Evolutionary conservation across 2,888 invertebrate genomes (phyloP).

Genomic region (Tipula unca): DNA sequence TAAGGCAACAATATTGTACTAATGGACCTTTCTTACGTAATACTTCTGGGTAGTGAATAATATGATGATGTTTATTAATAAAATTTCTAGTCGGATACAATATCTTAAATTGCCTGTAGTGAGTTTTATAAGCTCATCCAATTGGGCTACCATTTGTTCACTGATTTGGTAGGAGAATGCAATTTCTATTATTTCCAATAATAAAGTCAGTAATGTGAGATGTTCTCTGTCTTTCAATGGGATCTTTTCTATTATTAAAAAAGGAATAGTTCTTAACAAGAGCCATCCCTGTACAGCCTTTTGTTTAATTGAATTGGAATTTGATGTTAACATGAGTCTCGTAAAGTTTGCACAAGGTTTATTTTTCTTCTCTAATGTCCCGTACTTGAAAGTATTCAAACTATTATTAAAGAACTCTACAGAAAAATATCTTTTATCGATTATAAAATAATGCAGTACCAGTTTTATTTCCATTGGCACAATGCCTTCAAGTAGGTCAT

Average conservation of each 20-base stretch:
- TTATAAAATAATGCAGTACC: not conserved
- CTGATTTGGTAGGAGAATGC: not conserved
- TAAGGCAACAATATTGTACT: not conserved
- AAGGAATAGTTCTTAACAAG: not conserved
- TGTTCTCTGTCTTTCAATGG: too few species aligned
- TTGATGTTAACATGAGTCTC: not conserved
- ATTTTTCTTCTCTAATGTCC: not conserved
- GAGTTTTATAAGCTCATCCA: not conserved
- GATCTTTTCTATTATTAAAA: not conserved
- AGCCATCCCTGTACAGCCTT: not conserved
- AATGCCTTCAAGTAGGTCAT: not conserved
- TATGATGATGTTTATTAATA: conserved; percentile 8
- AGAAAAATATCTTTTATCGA: not conserved
- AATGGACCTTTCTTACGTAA: not conserved
- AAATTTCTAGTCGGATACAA: not conserved
- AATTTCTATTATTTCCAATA: not conserved
- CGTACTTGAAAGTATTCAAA: not conserved
- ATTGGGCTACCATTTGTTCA: not conserved
- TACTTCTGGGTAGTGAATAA: not conserved
- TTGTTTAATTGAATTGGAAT: not conserved
- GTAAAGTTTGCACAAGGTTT: not conserved
- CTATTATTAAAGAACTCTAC: not conserved
- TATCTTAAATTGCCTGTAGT: not conserved
- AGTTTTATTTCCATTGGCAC: not conserved
- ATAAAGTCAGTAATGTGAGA: too few species aligned